These are phyloP conservation scores for Euplagia quadripunctaria DNA, from an alignment of 2,888 invertebrate genomes.

Conservation along the genomic window DNA sequence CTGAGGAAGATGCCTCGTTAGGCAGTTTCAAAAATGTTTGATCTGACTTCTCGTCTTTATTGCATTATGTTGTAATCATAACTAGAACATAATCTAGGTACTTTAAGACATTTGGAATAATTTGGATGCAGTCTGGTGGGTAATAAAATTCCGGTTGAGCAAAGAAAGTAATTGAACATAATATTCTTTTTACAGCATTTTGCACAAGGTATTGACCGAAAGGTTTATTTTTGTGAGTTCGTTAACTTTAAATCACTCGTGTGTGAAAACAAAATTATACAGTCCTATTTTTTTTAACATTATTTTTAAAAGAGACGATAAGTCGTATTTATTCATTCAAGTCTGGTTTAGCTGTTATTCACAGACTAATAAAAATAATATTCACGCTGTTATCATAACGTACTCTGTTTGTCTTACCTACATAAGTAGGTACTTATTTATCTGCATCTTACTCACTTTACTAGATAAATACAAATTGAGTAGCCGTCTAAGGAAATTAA, in stretches of 20 bases:
- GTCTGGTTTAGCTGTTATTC: neutral
- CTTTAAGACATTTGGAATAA: neutral
- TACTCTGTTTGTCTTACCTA: neutral
- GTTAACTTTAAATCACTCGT: slow-evolving; percentile 52
- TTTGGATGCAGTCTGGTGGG: neutral
- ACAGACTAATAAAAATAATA: neutral
- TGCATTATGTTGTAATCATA: neutral
- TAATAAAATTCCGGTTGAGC: slow-evolving; percentile 7
- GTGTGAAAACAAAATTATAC: slow-evolving; percentile 41
- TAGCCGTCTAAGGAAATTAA: neutral
- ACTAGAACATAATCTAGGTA: too few species aligned
- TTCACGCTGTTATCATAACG: neutral
- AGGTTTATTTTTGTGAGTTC: slow-evolving; percentile 53
- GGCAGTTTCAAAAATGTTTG: neutral
- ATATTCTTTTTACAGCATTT: slow-evolving; percentile 27
- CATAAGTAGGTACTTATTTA: neutral
- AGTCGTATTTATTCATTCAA: neutral
- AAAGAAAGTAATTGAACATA: slow-evolving; percentile 11
- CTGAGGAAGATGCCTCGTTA: neutral
- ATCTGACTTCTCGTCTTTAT: neutral
- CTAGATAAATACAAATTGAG: neutral
- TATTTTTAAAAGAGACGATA: neutral
- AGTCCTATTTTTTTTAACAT: slow-evolving; percentile 6
- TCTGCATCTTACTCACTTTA: neutral
- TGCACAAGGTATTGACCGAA: slow-evolving; percentile 43